Conservation (phyloP, 2,113 vertebrate genomes). For the Pimephales promelas region DNA sequence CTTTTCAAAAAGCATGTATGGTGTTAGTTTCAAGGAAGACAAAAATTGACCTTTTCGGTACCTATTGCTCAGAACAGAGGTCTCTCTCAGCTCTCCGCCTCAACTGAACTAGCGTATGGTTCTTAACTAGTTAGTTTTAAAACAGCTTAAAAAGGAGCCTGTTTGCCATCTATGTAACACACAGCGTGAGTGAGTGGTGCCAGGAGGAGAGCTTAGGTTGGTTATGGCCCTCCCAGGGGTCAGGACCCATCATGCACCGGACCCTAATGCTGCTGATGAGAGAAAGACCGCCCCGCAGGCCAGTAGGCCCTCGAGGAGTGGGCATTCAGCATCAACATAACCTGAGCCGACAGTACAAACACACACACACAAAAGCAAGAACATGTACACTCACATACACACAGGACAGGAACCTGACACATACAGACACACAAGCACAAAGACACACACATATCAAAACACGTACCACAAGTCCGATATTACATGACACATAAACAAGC, state of each 20-base stretch:
- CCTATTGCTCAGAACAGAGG: neutral
- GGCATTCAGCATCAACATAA: slow-evolving; percentile 73
- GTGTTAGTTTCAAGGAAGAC: neutral
- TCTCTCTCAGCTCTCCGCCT: neutral
- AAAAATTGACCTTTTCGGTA: neutral
- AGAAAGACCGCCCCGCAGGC: slow-evolving; percentile 69
- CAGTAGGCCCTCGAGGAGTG: slow-evolving; percentile 65
- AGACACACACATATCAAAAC: slow-evolving; percentile 21
- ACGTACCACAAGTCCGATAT: neutral
- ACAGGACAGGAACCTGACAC: slow-evolving; percentile 27
- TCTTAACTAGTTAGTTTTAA: neutral
- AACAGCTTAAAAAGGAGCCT: neutral
- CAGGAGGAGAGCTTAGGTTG: slow-evolving; percentile 66
- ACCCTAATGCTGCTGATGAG: slow-evolving; percentile 82
- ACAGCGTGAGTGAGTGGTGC: slow-evolving; percentile 67
- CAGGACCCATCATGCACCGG: slow-evolving; percentile 74
- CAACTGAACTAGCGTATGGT: neutral
- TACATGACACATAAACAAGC: neutral
- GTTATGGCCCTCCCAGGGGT: slow-evolving; percentile 68
- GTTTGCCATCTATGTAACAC: slow-evolving; percentile 6
- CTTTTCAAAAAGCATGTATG: too few species aligned
- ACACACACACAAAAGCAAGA: slow-evolving; percentile 39
- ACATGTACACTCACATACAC: slow-evolving; percentile 41
- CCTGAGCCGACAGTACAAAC: slow-evolving; percentile 72
- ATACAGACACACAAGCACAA: slow-evolving; percentile 26